These are phyloP conservation scores for Vidua macroura DNA, from an alignment of 2,113 vertebrate genomes.

Conservation along the genomic window DNA sequence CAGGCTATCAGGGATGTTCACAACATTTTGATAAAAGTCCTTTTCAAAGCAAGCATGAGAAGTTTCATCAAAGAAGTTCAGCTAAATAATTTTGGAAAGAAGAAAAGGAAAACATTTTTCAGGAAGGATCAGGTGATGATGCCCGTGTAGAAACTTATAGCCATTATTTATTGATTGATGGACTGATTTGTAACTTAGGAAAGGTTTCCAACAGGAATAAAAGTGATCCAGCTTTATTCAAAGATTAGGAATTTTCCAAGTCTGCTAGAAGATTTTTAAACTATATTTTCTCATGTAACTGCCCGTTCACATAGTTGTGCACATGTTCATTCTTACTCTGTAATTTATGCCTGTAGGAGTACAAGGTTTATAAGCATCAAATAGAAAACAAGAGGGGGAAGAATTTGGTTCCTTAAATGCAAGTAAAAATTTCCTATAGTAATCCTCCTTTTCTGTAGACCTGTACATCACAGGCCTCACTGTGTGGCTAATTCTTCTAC, in stretches of 20 bases:
- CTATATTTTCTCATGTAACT: not conserved
- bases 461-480: not conserved
- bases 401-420: not conserved
- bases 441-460: not conserved
- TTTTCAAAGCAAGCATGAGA: not conserved
- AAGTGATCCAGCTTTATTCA: not conserved
- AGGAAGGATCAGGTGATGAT: not conserved
- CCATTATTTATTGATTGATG: not conserved
- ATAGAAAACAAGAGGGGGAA: not conserved
- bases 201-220: not conserved
- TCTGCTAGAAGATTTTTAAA: not conserved
- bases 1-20: not conserved
- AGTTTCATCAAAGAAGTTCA: not conserved
- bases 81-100: not conserved
- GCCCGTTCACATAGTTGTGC: not conserved
- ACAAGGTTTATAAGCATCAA: not conserved
- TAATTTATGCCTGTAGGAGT: not conserved
- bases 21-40: not conserved
- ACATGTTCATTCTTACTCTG: not conserved
- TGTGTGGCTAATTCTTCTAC: accelerated
- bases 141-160: not conserved
- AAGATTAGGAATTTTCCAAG: not conserved
- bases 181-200: not conserved
- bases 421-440: not conserved
- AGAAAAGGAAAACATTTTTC: not conserved